These are phyloP conservation scores for Todus mexicanus DNA, from an alignment of 2,797 vertebrate genomes.

Conservation along the genomic window DNA sequence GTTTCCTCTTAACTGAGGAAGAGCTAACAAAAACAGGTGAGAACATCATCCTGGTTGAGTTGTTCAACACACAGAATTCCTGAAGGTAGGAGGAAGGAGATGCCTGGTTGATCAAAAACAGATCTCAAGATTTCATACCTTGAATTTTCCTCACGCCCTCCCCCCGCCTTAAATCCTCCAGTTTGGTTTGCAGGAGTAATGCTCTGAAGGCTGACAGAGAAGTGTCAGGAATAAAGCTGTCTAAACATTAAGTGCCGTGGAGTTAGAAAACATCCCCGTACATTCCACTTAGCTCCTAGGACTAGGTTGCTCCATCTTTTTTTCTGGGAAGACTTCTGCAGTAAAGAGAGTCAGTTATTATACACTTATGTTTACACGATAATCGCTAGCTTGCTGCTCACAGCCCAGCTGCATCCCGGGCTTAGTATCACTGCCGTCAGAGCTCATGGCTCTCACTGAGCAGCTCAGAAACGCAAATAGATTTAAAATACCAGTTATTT, in stretches of 20 bases:
- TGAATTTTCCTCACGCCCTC: neutral
- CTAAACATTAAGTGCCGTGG: neutral
- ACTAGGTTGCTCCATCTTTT: neutral
- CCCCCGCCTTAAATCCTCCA: neutral
- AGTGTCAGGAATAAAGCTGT: neutral
- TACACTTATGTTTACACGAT: neutral
- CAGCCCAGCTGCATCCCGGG: neutral
- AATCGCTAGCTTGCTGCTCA: neutral
- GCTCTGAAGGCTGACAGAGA: neutral
- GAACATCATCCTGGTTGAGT: neutral
- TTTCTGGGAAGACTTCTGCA: neutral
- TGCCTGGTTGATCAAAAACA: neutral
- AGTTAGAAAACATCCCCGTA: neutral
- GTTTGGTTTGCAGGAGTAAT: neutral
- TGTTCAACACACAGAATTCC: neutral
- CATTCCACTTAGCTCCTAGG: neutral
- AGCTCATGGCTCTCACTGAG: neutral
- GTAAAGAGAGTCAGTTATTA: neutral
- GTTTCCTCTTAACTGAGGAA: neutral
- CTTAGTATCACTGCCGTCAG: neutral
- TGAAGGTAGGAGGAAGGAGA: neutral
- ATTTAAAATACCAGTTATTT: neutral
- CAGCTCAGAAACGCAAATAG: conserved; percentile 1
- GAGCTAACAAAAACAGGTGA: neutral
- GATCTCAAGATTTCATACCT: neutral